These are phyloP conservation scores for Xiphias gladius DNA, from an alignment of 2,113 vertebrate genomes.

Conservation along the genomic window DNA sequence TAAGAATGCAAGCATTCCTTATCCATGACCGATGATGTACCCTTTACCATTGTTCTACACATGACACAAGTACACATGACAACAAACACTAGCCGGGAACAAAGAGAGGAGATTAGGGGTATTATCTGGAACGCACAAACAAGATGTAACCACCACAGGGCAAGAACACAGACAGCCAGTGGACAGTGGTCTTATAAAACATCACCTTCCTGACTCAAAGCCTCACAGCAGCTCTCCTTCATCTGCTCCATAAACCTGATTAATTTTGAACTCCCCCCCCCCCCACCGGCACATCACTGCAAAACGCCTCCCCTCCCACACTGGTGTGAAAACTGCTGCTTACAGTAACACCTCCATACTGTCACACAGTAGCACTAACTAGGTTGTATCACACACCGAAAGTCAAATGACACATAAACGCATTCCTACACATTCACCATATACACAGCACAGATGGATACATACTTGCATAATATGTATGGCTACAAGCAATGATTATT, in stretches of 20 bases:
- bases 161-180: neutral
- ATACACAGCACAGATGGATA: neutral
- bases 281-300: constrained; percentile 7
- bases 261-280: constrained; percentile 41
- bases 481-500: neutral
- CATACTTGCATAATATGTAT: neutral
- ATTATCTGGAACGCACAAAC: constrained; percentile 4
- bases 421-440: neutral
- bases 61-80: neutral
- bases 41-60: neutral
- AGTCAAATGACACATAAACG: constrained; percentile 20
- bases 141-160: constrained; percentile 13
- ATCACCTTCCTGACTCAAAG: constrained; percentile 18
- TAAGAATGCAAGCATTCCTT: neutral
- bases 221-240: constrained; percentile 26
- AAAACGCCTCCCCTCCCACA: constrained; percentile 17
- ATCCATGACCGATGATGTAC: neutral
- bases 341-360: constrained; percentile 26
- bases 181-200: constrained; percentile 23
- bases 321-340: constrained; percentile 6
- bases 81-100: neutral
- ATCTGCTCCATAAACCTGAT: constrained; percentile 43
- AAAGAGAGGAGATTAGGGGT: neutral
- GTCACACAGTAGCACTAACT: constrained; percentile 22
- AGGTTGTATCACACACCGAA: constrained; percentile 17